Evolutionary conservation across 2,113 vertebrate species (phyloP), one percentile per base, ranked within the genome.

Genomic region (Gnathonemus longibarbis): DNA sequence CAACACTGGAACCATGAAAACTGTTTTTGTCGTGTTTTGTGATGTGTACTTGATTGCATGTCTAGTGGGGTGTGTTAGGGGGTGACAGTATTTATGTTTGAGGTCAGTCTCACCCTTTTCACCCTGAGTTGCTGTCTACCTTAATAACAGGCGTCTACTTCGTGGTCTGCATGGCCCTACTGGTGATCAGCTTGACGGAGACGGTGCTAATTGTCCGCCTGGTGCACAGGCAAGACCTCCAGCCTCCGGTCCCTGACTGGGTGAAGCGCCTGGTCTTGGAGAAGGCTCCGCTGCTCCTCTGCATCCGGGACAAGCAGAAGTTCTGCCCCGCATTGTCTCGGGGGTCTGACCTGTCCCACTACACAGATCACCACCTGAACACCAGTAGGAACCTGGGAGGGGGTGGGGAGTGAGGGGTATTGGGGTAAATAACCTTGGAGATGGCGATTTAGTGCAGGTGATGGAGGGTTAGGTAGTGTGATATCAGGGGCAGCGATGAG

Each of bases 81-180:
- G 19, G 24, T 84, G 19, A 84, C 10, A n/a, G 80, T 48, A 84
- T 84, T 84, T 21, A 24, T 5, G 5, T 48, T 10, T 84, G 45
- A 88, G 11, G 83, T 50, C 53, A 62, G 27, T 45, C 24, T 62
- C 17, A 10, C n/a, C 3, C 24, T 53, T 70, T 50, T 74, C 52
- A 45, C 5, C 39, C 80, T 48, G 21, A 45, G 19, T 35, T 39
- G 6, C 19, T 7, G 4, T 53, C 21, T 85, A 11, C 24, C 70
- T 85, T 88, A 77, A 21, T 52, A 77, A 0, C 93, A 99, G 98
- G 98, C 10, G 95, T 97, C 91, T 99, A 99, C 92, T 99, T 99
- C 0, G 96, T 99, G 86, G 98, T 99, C 35, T 99, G 98, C 94
- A 99, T 99, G 98, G 98, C 98, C 0, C 94, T 99, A 88, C 95